Conservation (phyloP, 2,888 invertebrate species). For the Gisinianus flammeolus region DNA sequence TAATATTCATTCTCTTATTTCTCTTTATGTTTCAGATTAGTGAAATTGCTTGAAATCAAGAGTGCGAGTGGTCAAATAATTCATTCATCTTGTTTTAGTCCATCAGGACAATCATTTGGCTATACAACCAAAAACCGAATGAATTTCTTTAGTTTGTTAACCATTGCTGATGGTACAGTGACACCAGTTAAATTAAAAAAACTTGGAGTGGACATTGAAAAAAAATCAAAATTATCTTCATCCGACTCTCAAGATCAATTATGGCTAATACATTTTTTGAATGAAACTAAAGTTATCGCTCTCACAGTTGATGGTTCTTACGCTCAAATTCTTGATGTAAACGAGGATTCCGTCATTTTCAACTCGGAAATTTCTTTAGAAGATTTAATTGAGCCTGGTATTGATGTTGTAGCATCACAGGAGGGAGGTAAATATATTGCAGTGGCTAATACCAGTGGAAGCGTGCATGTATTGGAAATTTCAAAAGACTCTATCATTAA, state of each 20-base stretch:
- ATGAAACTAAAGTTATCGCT: slow-evolving; percentile 36
- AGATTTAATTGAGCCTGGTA: slow-evolving; percentile 20
- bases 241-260: slow-evolving; percentile 27
- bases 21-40: slow-evolving; percentile 42
- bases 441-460: slow-evolving; percentile 33
- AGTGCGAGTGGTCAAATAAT: slow-evolving; percentile 45
- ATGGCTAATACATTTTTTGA: slow-evolving; percentile 42
- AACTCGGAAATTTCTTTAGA: slow-evolving; percentile 34
- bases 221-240: neutral
- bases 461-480: slow-evolving; percentile 38
- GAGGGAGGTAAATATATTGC: slow-evolving; percentile 34
- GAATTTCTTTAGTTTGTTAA: slow-evolving; percentile 40
- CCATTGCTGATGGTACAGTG: slow-evolving; percentile 18
- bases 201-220: neutral
- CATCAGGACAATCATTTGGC: slow-evolving; percentile 45
- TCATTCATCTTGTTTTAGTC: slow-evolving; percentile 45
- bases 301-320: slow-evolving; percentile 44
- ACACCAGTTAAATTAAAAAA: slow-evolving; percentile 33
- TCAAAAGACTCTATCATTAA: slow-evolving; percentile 16
- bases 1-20: neutral
- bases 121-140: slow-evolving; percentile 44
- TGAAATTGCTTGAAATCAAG: slow-evolving; percentile 49
- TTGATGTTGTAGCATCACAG: slow-evolving; percentile 32
- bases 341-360: slow-evolving; percentile 18
- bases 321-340: slow-evolving; percentile 36